Percentiles rank a stretch among this genome's conserved stretches.
Conservation (phyloP, 2,888 invertebrate species). For the Tinea trinotella region DNA sequence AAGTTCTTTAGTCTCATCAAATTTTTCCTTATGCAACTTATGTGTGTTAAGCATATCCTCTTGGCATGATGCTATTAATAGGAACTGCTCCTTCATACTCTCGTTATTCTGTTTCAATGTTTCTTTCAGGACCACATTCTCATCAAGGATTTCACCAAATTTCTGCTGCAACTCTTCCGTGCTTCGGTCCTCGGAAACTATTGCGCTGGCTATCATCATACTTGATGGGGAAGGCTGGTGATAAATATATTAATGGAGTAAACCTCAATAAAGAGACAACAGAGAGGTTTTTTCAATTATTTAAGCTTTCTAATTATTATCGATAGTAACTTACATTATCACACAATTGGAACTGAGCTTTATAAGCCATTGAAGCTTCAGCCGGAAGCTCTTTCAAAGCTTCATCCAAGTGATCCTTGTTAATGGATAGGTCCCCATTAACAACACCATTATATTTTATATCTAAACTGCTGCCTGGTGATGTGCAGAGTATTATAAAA, state of each 20-base stretch:
- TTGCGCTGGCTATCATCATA: conserved; percentile 58
- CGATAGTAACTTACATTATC: conserved; percentile 52
- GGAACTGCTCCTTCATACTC: conserved; percentile 77
- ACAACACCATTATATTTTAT: conserved; percentile 38
- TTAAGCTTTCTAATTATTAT: too few relatives aligned
- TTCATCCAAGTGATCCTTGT: conserved; percentile 47
- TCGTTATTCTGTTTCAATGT: conserved; percentile 77
- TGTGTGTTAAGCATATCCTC: conserved; percentile 76
- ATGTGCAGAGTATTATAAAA: conserved; percentile 58
- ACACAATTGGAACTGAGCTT: conserved; percentile 53
- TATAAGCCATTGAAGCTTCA: conserved; percentile 53
- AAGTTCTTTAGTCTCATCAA: conserved; percentile 74
- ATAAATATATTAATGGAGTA: background rate
- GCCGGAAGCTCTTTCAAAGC: conserved; percentile 50
- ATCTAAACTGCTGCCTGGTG: conserved; percentile 53
- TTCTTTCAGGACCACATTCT: conserved; percentile 72
- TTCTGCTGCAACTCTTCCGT: conserved; percentile 63
- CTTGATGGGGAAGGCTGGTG: conserved; percentile 57
- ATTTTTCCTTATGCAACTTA: conserved; percentile 75
- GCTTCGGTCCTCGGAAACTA: conserved; percentile 50
- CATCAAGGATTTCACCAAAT: conserved; percentile 67
- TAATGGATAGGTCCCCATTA: conserved; percentile 29
- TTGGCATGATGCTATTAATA: conserved; percentile 74
- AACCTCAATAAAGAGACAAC: background rate
- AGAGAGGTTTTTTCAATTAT: too few relatives aligned